A percentile compares a stretch with the other conserved stretches of the same genome.
These are phyloP conservation scores for Enoplosus armatus DNA, from an alignment of 2,797 vertebrate genomes.

Conservation along the genomic window DNA sequence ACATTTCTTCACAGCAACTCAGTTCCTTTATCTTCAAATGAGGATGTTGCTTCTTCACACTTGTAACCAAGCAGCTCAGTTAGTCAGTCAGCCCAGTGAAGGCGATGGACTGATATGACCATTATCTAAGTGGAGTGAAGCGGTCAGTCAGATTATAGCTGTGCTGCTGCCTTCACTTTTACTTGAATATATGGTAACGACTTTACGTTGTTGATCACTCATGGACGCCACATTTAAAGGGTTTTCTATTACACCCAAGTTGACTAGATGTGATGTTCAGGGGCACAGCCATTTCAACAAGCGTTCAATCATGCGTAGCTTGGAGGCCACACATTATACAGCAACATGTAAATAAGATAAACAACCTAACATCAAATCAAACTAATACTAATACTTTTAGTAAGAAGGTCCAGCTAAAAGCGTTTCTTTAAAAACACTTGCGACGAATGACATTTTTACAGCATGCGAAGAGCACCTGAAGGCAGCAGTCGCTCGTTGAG, in stretches of 20 bases:
- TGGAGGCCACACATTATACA: neutral
- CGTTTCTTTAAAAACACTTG: neutral
- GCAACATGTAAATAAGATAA: neutral
- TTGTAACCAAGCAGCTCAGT: neutral
- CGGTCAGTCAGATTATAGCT: neutral
- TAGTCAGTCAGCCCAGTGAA: too few species aligned
- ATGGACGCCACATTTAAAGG: fast-evolving
- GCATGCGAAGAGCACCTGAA: slow-evolving; percentile 12
- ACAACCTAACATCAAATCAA: too few species aligned
- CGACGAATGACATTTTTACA: fast-evolving
- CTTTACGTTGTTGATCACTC: neutral
- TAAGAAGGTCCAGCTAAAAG: too few species aligned
- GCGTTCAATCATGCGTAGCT: neutral
- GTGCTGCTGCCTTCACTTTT: neutral
- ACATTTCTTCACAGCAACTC: neutral
- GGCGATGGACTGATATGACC: neutral
- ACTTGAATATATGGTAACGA: neutral
- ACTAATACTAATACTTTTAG: too few species aligned
- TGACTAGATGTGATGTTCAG: slow-evolving; percentile 4
- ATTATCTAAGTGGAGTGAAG: too few species aligned
- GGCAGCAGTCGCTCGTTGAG: slow-evolving; percentile 1
- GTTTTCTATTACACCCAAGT: neutral
- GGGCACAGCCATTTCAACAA: neutral
- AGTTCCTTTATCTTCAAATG: slow-evolving; percentile 23
- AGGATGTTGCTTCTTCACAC: slow-evolving; percentile 18